These are phyloP conservation scores for Acronicta leporina DNA, from an alignment of 2,888 invertebrate genomes.

Conservation along the genomic window DNA sequence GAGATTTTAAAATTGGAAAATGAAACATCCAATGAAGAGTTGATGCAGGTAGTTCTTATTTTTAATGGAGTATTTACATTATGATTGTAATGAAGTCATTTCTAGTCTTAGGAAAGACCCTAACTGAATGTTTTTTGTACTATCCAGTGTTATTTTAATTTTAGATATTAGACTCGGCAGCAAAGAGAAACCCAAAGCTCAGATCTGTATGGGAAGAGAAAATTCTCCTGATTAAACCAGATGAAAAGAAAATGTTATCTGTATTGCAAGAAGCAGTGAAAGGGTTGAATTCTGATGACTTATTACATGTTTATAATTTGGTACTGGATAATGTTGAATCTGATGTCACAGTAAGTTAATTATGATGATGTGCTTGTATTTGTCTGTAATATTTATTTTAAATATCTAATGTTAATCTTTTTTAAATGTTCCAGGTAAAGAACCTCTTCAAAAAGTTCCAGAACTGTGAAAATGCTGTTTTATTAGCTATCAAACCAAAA, in stretches of 20 bases:
- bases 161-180: constrained; percentile 76
- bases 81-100: no score
- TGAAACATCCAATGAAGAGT: constrained; percentile 66
- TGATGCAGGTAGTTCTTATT: constrained; percentile 68
- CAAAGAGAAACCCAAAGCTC: constrained; percentile 68
- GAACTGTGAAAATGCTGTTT: constrained; percentile 83
- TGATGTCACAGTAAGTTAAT: constrained; percentile 71
- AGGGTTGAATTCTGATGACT: constrained; percentile 70
- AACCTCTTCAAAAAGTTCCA: constrained; percentile 78
- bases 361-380: not conserved
- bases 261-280: constrained; percentile 75
- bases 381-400: not conserved
- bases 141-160: constrained; percentile 25
- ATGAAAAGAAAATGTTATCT: constrained; percentile 75
- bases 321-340: constrained; percentile 75
- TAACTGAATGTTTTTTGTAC: no score
- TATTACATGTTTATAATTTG: constrained; percentile 75
- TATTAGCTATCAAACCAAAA: constrained; percentile 89
- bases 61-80: not conserved
- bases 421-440: constrained; percentile 73
- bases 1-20: constrained; percentile 76
- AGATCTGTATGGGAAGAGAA: constrained; percentile 78
- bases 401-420: not conserved
- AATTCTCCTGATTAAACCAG: constrained; percentile 67
- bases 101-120: no score